A percentile compares a stretch with the other conserved stretches of the same genome.
Conservation (phyloP, 2,888 invertebrate species). For the Agrochola lota region DNA sequence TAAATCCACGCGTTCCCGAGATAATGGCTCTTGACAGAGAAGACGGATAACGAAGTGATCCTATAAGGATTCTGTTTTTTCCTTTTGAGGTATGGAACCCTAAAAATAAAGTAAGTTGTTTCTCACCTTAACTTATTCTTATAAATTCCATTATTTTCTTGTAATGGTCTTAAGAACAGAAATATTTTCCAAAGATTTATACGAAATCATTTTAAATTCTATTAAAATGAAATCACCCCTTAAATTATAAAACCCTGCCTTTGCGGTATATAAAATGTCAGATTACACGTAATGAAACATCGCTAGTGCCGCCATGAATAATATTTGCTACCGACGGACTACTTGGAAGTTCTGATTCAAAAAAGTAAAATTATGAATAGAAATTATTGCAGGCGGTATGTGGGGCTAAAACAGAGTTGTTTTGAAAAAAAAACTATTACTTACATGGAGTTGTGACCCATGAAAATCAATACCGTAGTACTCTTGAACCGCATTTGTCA, state of each 20-base stretch:
- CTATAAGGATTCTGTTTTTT: too few relatives aligned
- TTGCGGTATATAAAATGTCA: slow-evolving; percentile 59
- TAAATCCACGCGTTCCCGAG: too few relatives aligned
- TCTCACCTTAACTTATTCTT: background rate
- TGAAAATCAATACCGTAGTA: background rate
- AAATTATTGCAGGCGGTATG: background rate
- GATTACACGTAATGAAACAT: slow-evolving; percentile 61
- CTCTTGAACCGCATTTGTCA: background rate
- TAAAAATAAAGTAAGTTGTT: background rate
- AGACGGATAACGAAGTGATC: too few relatives aligned
- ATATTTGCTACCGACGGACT: slow-evolving; percentile 31
- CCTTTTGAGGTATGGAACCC: too few relatives aligned
- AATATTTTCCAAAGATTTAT: slow-evolving; percentile 14
- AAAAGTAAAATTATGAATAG: background rate
- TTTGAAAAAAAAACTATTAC: background rate
- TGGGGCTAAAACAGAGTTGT: background rate
- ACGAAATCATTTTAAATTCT: slow-evolving; percentile 57
- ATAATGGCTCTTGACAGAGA: too few relatives aligned
- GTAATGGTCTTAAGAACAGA: background rate
- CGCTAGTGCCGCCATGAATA: slow-evolving; percentile 33
- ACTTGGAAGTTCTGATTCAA: background rate
- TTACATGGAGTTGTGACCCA: too few relatives aligned
- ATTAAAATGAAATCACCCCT: slow-evolving; percentile 48
- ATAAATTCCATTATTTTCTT: background rate
- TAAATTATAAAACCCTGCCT: slow-evolving; percentile 59